phyloP scores from a whole-genome alignment of 2,888 invertebrate genomes.

The Gandaritis pyraliata region DNA sequence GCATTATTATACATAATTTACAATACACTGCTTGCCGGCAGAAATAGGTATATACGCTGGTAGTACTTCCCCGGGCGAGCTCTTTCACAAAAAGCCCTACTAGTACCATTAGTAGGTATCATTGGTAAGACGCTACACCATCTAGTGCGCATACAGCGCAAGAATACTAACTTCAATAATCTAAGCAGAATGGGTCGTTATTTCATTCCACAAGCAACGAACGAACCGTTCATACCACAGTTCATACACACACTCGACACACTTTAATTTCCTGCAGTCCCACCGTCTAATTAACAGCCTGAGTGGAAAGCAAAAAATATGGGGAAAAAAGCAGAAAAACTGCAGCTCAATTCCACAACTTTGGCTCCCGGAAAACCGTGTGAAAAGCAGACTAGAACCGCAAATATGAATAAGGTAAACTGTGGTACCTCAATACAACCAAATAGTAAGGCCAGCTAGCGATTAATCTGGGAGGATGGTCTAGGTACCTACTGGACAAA shows the following conservation, averaged over 20 bases:
- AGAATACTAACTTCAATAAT: conserved; percentile 4
- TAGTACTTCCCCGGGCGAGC: too few relatives aligned
- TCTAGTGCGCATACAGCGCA: too few relatives aligned
- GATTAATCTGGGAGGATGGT: too few relatives aligned
- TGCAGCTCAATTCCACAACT: conserved; percentile 32
- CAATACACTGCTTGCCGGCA: too few relatives aligned
- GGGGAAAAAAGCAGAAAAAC: conserved; percentile 30
- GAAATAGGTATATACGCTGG: too few relatives aligned
- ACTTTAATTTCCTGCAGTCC: conserved; percentile 25
- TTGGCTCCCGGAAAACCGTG: conserved; percentile 30
- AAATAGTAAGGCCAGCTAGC: too few relatives aligned
- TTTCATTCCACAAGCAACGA: conserved; percentile 7
- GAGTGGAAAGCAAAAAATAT: conserved; percentile 32
- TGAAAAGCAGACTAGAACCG: conserved; percentile 21
- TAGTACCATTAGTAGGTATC: too few relatives aligned
- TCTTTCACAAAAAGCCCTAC: too few relatives aligned
- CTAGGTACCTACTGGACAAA: too few relatives aligned
- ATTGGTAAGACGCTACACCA: too few relatives aligned
- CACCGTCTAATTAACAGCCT: conserved; percentile 39
- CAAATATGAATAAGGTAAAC: neutral
- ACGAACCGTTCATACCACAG: conserved; percentile 17
- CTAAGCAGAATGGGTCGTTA: conserved; percentile 15
- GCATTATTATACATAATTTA: too few relatives aligned
- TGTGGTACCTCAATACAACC: neutral
- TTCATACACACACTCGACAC: conserved; percentile 26